Conservation (phyloP, 2,888 invertebrate species). For the Drosophila suboccidentalis region DNA sequence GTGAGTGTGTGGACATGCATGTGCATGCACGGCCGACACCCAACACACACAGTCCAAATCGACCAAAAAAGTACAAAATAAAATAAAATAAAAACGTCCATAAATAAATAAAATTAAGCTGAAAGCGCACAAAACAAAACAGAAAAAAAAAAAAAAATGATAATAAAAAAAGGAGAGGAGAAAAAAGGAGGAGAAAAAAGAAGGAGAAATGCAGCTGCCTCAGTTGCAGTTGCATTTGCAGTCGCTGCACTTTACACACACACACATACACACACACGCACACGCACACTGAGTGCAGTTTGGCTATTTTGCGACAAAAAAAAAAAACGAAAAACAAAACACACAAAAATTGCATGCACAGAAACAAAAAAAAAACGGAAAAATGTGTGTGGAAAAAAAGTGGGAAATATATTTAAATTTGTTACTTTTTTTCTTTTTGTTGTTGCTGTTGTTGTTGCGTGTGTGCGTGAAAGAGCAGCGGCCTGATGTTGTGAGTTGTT, state of each 20-base stretch:
- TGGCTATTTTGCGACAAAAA: constrained; percentile 68
- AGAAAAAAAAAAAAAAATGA: background rate
- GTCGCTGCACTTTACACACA: constrained; percentile 61
- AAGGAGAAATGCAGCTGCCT: constrained; percentile 52
- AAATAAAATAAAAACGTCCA: constrained; percentile 68
- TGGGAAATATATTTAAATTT: constrained; percentile 71
- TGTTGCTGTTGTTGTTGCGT: constrained; percentile 24
- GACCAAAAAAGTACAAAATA: constrained; percentile 42
- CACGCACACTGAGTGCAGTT: constrained; percentile 60
- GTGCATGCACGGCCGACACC: constrained; percentile 27
- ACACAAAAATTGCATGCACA: constrained; percentile 53
- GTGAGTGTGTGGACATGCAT: constrained; percentile 1
- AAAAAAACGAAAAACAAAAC: constrained; percentile 57
- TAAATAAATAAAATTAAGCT: constrained; percentile 82
- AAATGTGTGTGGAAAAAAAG: constrained; percentile 36
- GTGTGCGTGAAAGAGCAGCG: constrained; percentile 55
- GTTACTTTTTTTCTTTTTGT: constrained; percentile 51
- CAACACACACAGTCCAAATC: constrained; percentile 35
- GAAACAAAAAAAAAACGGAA: constrained; percentile 37
- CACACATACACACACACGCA: constrained; percentile 17
- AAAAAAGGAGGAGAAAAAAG: constrained; percentile 59
- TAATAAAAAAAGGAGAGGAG: constrained; percentile 19
- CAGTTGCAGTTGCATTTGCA: constrained; percentile 39
- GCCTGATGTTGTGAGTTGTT: constrained; percentile 36
- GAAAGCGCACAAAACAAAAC: constrained; percentile 41